A percentile compares a stretch with the other conserved stretches of the same genome.
Conservation (phyloP, 2,113 vertebrate genomes). For the Plestiodon gilberti region DNA sequence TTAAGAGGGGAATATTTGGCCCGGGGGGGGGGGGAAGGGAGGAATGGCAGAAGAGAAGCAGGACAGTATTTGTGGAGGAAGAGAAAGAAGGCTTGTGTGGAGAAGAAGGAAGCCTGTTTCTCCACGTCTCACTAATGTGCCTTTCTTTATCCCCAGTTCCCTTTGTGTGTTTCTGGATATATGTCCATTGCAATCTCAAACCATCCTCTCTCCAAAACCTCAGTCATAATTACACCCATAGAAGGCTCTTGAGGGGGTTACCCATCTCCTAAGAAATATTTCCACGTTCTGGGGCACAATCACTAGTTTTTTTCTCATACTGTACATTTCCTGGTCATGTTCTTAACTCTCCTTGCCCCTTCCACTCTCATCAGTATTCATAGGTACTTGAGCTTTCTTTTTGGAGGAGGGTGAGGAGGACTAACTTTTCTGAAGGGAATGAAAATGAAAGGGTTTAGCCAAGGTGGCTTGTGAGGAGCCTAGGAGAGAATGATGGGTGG, state of each 20-base stretch:
- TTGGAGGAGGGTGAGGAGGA: background rate
- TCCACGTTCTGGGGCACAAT: too few species aligned
- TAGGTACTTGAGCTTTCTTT: background rate
- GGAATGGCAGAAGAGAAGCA: background rate
- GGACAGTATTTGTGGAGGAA: background rate
- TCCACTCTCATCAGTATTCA: background rate
- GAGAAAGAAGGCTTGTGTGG: background rate
- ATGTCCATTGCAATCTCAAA: background rate
- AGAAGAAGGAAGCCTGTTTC: background rate
- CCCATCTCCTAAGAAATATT: background rate
- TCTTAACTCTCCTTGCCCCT: background rate
- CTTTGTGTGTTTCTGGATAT: background rate
- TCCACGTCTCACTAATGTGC: background rate
- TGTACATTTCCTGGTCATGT: background rate
- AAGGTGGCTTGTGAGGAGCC: background rate
- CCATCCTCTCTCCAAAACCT: background rate
- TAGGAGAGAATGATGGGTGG: background rate
- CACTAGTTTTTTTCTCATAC: too few species aligned
- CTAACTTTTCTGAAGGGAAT: too few species aligned
- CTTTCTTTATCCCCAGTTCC: background rate
- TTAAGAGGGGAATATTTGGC: background rate
- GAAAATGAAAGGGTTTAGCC: background rate
- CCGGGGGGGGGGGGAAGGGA: too few species aligned
- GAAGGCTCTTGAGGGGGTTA: background rate
- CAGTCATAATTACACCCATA: background rate